Percentiles rank a stretch among this genome's conserved stretches.
These are phyloP conservation scores for Drosophila kambysellisi DNA, from an alignment of 2,888 invertebrate genomes.

Conservation along the genomic window DNA sequence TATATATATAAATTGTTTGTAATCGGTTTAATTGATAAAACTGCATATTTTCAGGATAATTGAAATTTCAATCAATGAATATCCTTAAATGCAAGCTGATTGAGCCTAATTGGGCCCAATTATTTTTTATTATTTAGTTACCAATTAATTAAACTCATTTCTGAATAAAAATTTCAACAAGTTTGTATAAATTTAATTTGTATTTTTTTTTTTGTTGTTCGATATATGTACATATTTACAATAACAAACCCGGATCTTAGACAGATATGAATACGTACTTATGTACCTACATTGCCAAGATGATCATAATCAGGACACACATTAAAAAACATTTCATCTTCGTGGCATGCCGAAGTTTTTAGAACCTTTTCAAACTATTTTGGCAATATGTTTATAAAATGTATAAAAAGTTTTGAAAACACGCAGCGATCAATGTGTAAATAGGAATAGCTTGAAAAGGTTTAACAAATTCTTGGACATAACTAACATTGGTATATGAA, in stretches of 20 bases:
- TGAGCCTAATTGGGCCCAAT: too few relatives aligned
- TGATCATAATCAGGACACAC: background rate
- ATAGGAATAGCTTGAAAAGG: slow-evolving; percentile 19
- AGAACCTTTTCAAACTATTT: slow-evolving; percentile 26
- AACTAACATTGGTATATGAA: slow-evolving; percentile 56
- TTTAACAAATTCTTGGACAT: slow-evolving; percentile 27
- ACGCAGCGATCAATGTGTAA: background rate
- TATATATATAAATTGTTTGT: too few relatives aligned
- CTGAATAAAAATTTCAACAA: background rate
- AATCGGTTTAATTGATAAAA: too few relatives aligned
- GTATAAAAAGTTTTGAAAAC: background rate
- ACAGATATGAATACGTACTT: slow-evolving; percentile 3
- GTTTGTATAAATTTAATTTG: slow-evolving; percentile 9
- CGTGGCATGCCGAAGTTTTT: slow-evolving; percentile 32
- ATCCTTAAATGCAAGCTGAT: too few relatives aligned
- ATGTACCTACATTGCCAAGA: slow-evolving; percentile 16
- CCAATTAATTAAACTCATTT: too few relatives aligned
- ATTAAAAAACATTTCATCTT: slow-evolving; percentile 23
- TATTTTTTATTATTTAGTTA: too few relatives aligned
- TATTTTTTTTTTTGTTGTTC: slow-evolving; percentile 22
- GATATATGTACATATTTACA: slow-evolving; percentile 56
- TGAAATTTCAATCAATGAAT: too few relatives aligned
- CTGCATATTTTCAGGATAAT: too few relatives aligned
- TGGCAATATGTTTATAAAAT: background rate
- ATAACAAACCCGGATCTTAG: slow-evolving; percentile 38